A percentile compares a stretch with the other conserved stretches of the same genome.
phyloP scores from a whole-genome alignment of 1,140 invertebrate species.

The Helicoverpa zea region DNA sequence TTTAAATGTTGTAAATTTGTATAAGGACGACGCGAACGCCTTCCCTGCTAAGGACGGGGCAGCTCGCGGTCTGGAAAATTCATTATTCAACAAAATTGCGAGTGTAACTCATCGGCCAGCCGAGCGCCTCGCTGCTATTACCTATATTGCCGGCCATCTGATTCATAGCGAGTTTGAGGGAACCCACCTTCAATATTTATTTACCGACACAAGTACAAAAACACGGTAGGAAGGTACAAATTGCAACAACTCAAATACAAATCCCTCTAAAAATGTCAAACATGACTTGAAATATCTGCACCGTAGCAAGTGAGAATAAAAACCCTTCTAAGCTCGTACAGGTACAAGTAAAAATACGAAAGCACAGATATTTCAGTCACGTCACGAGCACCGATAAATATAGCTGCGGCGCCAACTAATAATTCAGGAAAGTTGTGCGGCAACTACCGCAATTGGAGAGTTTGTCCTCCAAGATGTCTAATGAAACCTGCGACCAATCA shows the following conservation, averaged over 20 bases:
- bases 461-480: conserved; percentile 48
- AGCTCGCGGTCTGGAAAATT: conserved; percentile 60
- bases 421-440: conserved; percentile 52
- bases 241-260: conserved; percentile 37
- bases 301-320: conserved; percentile 22
- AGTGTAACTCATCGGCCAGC: conserved; percentile 62
- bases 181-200: conserved; percentile 44
- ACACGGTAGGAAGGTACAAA: neutral
- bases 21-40: conserved; percentile 47
- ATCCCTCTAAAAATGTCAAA: conserved; percentile 44
- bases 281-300: conserved; percentile 34
- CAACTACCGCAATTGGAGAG: conserved; percentile 54
- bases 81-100: conserved; percentile 69
- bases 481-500: conserved; percentile 44
- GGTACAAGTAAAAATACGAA: conserved; percentile 39
- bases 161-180: conserved; percentile 54
- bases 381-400: conserved; percentile 57
- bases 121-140: conserved; percentile 49
- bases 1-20: conserved; percentile 49
- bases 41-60: conserved; percentile 47
- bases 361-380: conserved; percentile 56
- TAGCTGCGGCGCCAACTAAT: conserved; percentile 53
- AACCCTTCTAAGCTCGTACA: conserved; percentile 10
- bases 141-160: conserved; percentile 56
- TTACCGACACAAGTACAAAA: neutral